Conservation (phyloP, 2,797 vertebrate species). For the Ctenopoma multispine region DNA sequence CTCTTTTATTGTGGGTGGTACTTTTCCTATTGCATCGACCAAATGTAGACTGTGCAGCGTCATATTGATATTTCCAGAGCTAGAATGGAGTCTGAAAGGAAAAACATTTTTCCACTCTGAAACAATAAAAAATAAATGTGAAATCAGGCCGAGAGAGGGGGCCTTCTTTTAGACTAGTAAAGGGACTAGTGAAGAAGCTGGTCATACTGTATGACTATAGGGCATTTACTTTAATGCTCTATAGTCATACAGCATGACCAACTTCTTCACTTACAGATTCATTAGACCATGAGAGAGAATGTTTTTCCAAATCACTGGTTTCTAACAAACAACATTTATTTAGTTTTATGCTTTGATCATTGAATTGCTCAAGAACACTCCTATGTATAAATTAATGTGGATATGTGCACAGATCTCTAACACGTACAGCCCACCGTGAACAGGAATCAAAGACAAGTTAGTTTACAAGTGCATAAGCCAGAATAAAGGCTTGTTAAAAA, state of each 20-base stretch:
- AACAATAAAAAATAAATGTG: constrained; percentile 66
- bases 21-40: constrained; percentile 65
- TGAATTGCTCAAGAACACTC: background rate
- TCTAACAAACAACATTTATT: constrained; percentile 13
- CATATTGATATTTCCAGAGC: constrained; percentile 75
- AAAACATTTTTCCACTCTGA: constrained; percentile 66
- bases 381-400: too few species aligned
- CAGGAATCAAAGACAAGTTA: background rate
- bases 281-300: background rate
- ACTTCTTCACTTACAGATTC: constrained; percentile 6
- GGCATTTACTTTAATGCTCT: constrained; percentile 14
- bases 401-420: background rate
- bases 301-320: background rate
- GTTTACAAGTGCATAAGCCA: background rate
- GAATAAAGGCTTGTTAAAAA: background rate
- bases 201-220: too few species aligned
- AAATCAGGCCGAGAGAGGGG: constrained; percentile 41
- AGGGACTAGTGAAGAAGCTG: too few species aligned
- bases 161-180: constrained; percentile 48
- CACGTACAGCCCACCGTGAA: background rate
- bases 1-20: constrained; percentile 53
- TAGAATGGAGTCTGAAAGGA: constrained; percentile 52
- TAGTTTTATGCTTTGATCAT: constrained; percentile 34
- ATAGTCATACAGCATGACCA: background rate
- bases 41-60: constrained; percentile 50